Base-by-base conservation (phyloP, 2,113 vertebrate species). In the Cichladusa arquata region DNA sequence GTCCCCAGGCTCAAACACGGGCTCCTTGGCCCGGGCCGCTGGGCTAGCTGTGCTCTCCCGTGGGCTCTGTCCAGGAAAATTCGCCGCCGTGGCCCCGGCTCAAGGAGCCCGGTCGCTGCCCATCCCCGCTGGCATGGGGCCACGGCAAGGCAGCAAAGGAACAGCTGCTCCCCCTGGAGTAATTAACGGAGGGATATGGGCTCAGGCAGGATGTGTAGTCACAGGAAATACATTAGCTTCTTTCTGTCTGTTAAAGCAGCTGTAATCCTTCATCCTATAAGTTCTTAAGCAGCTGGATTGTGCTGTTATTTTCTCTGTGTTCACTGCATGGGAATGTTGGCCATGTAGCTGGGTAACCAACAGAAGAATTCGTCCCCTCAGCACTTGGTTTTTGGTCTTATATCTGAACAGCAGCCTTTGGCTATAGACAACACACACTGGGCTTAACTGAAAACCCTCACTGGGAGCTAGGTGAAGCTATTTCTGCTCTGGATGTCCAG, bases 71-170 rank as follows among this genome's bases (percentile, higher is more conserved):
- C 40, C 62, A 4, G n/a, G 56, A 90, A 34, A 34, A 34, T 53
- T 9, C n/a, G 7, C 4, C 13, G 60, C 29, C 29, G 22, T 25
- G 44, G 34, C 5, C 13, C 10, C 13, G 4, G 20, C 53, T 44
- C 4, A 7, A 11, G 50, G 44, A 85, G 60, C 26, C 14, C 54
- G 2, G 3, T 22, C 47, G 1, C 48, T 36, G 66, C 24, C 67
- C 44, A 0, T n/a, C n/a, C 25, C 9, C 4, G 7, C 31, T 26
- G 45, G 61, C 58, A 8, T 2, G 19, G 4, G 10, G 54, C 65
- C 58, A 7, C 19, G 3, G 1, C 3, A 9, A 19, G 36, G 51
- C 60, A 3, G 70, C 40, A 7, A 7, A 45, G 42, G 14, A 51
- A 85, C 44, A 16, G 65, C 12, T 33, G 5, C 1, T 65, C 28